Evolutionary conservation across 37 sponge, comb jelly and placozoan species (phyloP), one percentile per base, ranked within the genome.

Genomic region (Haliclona indistincta): DNA sequence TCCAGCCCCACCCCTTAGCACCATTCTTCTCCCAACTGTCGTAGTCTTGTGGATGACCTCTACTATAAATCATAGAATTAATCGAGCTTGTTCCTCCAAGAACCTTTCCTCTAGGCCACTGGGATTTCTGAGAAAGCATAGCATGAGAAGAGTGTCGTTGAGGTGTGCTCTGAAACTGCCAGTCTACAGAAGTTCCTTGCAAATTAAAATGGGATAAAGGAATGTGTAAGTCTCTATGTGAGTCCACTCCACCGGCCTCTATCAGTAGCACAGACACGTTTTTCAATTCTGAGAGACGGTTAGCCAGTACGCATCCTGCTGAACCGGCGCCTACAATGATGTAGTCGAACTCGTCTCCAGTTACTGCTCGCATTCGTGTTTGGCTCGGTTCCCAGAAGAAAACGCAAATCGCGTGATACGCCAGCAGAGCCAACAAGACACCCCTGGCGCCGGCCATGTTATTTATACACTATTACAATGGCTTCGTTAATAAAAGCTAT

Each of bases 291-390:
- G 86, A 78, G 54, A 95, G 86, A 0, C 95, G 56, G 45, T 84
- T 91, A 32, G 95, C 95, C 17, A 95, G 71, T 13, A 90, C 92
- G 47, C 91, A 90, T 0, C 95, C 95, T 15, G 95, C 92, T 8
- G 89, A 73, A 4, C 95, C 95, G 22, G 82, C 92, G 25, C 95
- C 88, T 0, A 95, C 84, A 0, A 91, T 87, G 64, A 91, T 85
- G 64, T 91, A 95, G 60, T 95, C 96, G 47, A 47, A 80, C 33
- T 82, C 79, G 43, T 71, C 15, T 17, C 15, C 13, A 15, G 10
- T 10, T 17, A 10, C 51, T 47, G 15, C 15, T 47, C 51, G 10
- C 51, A 47, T 10, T 47, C 10, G 10, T 17, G 51, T 47, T 47
- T 47, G 10, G 15, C 51, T 47, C 15, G 51, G 51, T 10, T 47